Evolutionary conservation across 1,140 invertebrate species (phyloP), one percentile per base, ranked within the genome.

Genomic region (Drosophila sproati): DNA sequence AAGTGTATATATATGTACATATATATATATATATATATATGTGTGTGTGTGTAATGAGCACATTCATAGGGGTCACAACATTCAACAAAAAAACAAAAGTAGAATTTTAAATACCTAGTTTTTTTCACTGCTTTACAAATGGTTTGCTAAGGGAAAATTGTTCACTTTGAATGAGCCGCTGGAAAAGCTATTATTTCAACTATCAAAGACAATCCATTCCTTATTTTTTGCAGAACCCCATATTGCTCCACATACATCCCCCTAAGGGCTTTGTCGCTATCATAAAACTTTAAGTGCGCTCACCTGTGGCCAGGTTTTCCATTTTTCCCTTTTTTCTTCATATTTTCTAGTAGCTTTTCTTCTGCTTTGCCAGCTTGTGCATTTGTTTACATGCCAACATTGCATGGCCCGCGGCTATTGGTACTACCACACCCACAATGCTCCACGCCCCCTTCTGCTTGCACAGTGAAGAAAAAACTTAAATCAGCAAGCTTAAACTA

Each of bases 241-340:
- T 20, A 20, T 20, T 20, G 31, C 20, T 5, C 37, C n/a, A 54
- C 31, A 10, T 4, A 12, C 8, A 28, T n/a, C n/a, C 7, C 43
- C 34, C 29, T 43, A 4, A 28, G 35, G 59, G 66, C 64, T 45
- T 71, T 80, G 77, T 70, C 66, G 75, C 61, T 68, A 82, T 82
- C 75, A 87, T 83, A 83, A 86, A 86, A 87, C 67, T 82, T 87
- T 78, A 86, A 87, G 82, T 87, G 75, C 74, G 69, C 71, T 62
- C 82, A 87, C 78, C 80, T 83, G 81, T 50, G 81, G 77, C 69
- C 71, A 77, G 50, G 28, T 59, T 37, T 59, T 45, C 6, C 10
- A 8, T 50, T 28, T 50, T n/a, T 50, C 4, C 10, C 10, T 29
- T 32, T 20, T 20, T 34, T 10, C 3, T 10, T 8, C 28, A 31